Conservation (phyloP, 2,113 vertebrate genomes). For the Microcebus ravelobensis region DNA sequence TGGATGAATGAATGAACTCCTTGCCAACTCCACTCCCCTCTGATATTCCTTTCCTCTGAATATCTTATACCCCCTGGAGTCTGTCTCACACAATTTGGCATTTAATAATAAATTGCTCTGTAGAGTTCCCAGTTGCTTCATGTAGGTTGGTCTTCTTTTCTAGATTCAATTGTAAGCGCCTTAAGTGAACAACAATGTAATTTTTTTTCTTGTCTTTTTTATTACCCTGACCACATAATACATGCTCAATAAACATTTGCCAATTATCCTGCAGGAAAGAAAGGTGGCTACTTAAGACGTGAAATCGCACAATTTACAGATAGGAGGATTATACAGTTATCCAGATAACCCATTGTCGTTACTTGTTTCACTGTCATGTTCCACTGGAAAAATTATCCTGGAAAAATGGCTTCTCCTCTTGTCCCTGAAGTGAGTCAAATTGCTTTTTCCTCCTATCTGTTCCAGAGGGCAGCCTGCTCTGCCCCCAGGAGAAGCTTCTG, state of each 20-base stretch:
- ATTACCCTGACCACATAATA: not conserved
- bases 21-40: not conserved
- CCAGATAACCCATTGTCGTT: not conserved
- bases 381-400: slow-evolving; percentile 5
- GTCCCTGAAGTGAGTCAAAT: slow-evolving; percentile 21
- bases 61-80: not conserved
- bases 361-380: not conserved
- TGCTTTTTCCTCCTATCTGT: not conserved
- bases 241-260: not conserved
- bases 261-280: not conserved
- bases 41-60: not conserved
- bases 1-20: not conserved
- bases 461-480: slow-evolving; percentile 34
- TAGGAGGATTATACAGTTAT: not conserved
- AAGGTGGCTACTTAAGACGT: not conserved
- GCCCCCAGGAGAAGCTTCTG: not conserved
- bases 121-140: not conserved
- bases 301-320: not conserved
- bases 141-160: not conserved
- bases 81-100: slow-evolving; percentile 18
- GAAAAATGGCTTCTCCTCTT: slow-evolving; percentile 32
- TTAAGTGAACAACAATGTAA: not conserved
- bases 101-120: not conserved
- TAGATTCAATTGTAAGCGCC: not conserved
- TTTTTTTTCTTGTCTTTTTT: not conserved